Evolutionary conservation across 2,888 invertebrate species (phyloP).

Genomic region (Oithona nana): DNA sequence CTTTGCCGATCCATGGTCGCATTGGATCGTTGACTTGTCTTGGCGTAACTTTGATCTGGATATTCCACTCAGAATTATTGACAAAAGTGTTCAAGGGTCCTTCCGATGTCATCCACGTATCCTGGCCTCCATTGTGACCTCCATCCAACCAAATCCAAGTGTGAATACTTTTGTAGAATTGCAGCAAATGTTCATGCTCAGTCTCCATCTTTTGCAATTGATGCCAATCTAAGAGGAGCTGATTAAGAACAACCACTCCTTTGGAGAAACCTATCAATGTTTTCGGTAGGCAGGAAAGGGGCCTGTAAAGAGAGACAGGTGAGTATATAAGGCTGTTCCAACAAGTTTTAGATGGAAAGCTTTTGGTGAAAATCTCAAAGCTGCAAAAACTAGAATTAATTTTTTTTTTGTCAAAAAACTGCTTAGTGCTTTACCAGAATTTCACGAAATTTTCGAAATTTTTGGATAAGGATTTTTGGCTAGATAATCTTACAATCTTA

Average conservation of each 20-base stretch:
- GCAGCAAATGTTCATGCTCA: not conserved
- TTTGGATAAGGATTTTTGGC: too few species aligned
- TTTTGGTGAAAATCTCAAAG: too few species aligned
- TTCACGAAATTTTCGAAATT: too few species aligned
- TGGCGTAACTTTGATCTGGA: not conserved
- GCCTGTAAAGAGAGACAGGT: not conserved
- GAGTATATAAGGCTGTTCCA: too few species aligned
- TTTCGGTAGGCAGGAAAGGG: not conserved
- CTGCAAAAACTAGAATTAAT: too few species aligned
- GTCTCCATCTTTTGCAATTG: not conserved
- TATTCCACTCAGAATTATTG: not conserved
- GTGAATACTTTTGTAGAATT: not conserved
- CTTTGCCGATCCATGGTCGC: not conserved
- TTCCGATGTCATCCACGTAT: constrained; percentile 67
- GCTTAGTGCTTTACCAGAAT: too few species aligned
- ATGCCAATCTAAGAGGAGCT: not conserved
- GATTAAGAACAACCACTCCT: not conserved
- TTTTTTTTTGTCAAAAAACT: too few species aligned
- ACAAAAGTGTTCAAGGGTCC: constrained; percentile 42
- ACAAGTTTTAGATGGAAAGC: too few species aligned
- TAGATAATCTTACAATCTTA: too few species aligned
- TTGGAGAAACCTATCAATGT: not conserved
- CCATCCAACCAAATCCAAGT: constrained; percentile 53
- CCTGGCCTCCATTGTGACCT: constrained; percentile 67
- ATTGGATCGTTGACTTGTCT: not conserved